Conservation (phyloP, 2,113 vertebrate genomes). For the Nymphicus hollandicus region DNA sequence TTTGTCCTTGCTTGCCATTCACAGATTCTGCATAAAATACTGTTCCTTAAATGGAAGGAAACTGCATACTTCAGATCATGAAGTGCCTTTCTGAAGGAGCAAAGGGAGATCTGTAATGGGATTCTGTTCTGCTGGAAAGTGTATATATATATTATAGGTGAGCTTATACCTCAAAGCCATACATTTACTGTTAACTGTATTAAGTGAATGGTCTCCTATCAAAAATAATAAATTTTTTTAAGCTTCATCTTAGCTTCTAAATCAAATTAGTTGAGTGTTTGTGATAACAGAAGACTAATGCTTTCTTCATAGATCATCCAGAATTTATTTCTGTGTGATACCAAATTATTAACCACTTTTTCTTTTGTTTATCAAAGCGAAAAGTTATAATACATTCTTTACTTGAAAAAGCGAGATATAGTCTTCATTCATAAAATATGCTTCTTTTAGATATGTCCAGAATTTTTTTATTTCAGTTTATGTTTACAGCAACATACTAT, state of each 20-base stretch:
- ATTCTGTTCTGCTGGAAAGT: neutral
- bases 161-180: neutral
- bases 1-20: neutral
- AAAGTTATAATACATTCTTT: constrained; percentile 38
- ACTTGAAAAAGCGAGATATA: constrained; percentile 22
- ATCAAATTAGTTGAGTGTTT: constrained; percentile 29
- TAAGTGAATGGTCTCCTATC: constrained; percentile 44
- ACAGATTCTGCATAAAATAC: neutral
- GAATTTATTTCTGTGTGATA: constrained; percentile 45
- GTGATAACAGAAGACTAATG: constrained; percentile 55
- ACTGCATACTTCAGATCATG: neutral
- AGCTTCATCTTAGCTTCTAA: constrained; percentile 48
- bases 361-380: constrained; percentile 50
- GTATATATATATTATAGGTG: neutral
- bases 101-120: neutral
- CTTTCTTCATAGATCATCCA: constrained; percentile 18
- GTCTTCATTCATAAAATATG: constrained; percentile 22
- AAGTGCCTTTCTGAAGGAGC: constrained; percentile 9
- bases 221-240: constrained; percentile 52
- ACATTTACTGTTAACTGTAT: neutral
- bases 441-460: neutral
- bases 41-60: neutral
- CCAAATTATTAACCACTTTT: constrained; percentile 20
- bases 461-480: neutral
- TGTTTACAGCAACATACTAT: neutral